phyloP scores from a whole-genome alignment of 2,888 invertebrate genomes.

The Ophion ventricosus region DNA sequence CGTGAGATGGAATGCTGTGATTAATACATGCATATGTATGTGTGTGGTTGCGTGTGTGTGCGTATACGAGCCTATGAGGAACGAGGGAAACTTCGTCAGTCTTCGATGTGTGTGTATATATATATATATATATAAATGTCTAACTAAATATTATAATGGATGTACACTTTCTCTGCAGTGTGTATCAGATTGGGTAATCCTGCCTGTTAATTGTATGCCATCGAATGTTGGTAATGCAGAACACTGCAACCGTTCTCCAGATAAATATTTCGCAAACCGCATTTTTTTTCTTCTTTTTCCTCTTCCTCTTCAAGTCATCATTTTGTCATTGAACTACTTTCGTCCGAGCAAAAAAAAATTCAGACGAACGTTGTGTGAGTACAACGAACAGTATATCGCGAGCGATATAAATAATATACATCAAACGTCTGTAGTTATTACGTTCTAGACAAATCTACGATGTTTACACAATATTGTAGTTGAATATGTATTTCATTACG shows the following conservation, averaged over 20 bases:
- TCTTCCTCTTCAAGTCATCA: neutral
- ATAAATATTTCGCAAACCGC: conserved; percentile 24
- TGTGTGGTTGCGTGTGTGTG: neutral
- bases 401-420: too few relatives aligned
- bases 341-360: neutral
- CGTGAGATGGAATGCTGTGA: conserved; percentile 32
- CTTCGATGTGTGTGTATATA: conserved; percentile 10
- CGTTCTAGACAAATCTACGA: neutral
- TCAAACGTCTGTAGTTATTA: too few relatives aligned
- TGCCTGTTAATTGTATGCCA: conserved; percentile 6
- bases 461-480: neutral
- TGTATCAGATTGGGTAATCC: neutral
- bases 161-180: conserved; percentile 14
- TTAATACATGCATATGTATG: conserved; percentile 4
- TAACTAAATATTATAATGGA: conserved; percentile 15
- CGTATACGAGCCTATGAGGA: neutral
- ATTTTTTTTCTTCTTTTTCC: neutral
- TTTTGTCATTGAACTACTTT: conserved; percentile 1
- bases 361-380: too few relatives aligned
- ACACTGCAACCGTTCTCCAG: neutral
- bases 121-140: conserved; percentile 9
- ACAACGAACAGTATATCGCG: too few relatives aligned
- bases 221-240: neutral
- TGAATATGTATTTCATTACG: neutral
- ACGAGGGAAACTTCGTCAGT: conserved; percentile 16